These are phyloP conservation scores for Microchirus variegatus DNA, from an alignment of 2,797 vertebrate genomes.

Conservation along the genomic window DNA sequence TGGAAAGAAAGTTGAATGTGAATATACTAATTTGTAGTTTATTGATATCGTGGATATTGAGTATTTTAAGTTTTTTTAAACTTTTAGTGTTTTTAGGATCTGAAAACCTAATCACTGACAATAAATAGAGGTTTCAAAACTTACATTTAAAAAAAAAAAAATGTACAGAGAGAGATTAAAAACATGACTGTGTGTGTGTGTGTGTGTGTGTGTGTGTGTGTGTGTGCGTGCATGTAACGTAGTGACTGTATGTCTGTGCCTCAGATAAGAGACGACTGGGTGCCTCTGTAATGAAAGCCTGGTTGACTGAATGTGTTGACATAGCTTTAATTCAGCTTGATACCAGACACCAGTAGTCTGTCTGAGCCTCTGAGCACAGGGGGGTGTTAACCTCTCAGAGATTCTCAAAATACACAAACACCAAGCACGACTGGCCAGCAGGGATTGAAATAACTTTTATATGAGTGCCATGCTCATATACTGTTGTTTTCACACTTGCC, in stretches of 20 bases:
- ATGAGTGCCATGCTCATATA: slow-evolving; percentile 68
- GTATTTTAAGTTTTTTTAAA: no score
- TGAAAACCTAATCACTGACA: slow-evolving; percentile 51
- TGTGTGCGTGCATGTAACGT: slow-evolving; percentile 35
- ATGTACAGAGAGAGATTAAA: slow-evolving; percentile 45
- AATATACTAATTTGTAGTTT: no score
- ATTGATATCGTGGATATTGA: no score
- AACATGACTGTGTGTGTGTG: neutral
- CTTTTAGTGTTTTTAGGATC: slow-evolving; percentile 60
- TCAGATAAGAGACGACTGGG: slow-evolving; percentile 71
- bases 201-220: slow-evolving; percentile 9
- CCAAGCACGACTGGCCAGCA: slow-evolving; percentile 64
- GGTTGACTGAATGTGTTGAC: slow-evolving; percentile 83
- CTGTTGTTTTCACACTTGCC: slow-evolving; percentile 63
- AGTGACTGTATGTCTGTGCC: slow-evolving; percentile 63
- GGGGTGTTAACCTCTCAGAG: slow-evolving; percentile 83
- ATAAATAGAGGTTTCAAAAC: slow-evolving; percentile 49
- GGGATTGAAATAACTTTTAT: slow-evolving; percentile 81
- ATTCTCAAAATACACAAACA: slow-evolving; percentile 85
- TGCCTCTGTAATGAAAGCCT: slow-evolving; percentile 76
- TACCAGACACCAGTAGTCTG: slow-evolving; percentile 82
- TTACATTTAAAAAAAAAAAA: slow-evolving; percentile 54
- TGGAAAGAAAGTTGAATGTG: no score
- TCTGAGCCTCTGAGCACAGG: slow-evolving; percentile 74
- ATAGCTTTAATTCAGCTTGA: slow-evolving; percentile 86